Base-by-base conservation (phyloP, 2,888 invertebrate species). In the Lordiphosa fenestrarum region DNA sequence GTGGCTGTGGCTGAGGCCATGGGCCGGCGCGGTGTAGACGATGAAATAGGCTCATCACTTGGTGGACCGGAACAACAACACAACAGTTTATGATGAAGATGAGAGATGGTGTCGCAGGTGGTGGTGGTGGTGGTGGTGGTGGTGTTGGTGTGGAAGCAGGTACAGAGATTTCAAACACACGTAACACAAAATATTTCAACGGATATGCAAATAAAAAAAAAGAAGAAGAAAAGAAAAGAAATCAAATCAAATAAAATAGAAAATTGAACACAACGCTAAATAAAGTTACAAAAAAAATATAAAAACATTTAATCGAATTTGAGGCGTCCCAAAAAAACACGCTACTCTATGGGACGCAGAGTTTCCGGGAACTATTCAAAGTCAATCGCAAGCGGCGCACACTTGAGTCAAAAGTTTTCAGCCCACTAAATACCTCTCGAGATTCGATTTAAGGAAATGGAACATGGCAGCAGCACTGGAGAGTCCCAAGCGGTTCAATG, bases 401-500 rank as follows among this genome's bases (percentile, higher is more conserved):
- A 75, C 67, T 67, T 59, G 53, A 46, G 19, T 30, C 9, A 38
- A 46, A 53, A 35, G 39, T 56, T 36, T 9, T 10, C 9, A 9
- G 66, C 70, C 57, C 49, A 61, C 50, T 70, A 77, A 86, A 86
- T 88, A 88, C 89, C 87, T 88, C 71, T 76, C 75, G 49, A 84
- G 65, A 70, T 80, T 82, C 61, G 84, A 83, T 68, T 86, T 76
- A 84, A 90, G 38, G 89, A 91, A 64, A 84, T 89, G 59, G 88
- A 87, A 95, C 82, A 94, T 92, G 49, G 86, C 80, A 13, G 87
- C 85, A 21, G 86, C 80, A 52, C 94, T 94, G 73, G 93, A 90
- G 58, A 94, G 90, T 33, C 92, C 88, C 6, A 94, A 93, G 63
- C 93, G 92, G 42, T 92, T 93, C 75, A 94, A 94, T 61, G 93